Evolutionary conservation across 35 echinoderm and acorn worm genomes (phyloP).

Genomic region (Apostichopus japonicus): DNA sequence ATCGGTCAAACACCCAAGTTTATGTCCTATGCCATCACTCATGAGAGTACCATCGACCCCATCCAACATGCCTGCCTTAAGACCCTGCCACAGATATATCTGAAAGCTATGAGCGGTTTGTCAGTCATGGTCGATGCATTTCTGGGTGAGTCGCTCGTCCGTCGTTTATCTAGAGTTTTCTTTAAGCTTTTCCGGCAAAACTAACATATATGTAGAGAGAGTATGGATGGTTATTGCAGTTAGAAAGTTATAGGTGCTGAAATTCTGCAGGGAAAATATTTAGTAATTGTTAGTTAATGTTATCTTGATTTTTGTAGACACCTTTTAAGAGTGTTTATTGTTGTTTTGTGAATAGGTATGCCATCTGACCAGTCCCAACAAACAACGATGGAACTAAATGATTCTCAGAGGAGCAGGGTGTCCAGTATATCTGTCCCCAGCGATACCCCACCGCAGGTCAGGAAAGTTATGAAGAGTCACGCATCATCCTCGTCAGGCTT

Average conservation of each 20-base stretch:
- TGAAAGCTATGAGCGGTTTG: constrained; percentile 89
- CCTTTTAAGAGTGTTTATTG: too few relatives aligned
- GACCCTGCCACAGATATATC: constrained; percentile 86
- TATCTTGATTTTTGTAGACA: too few relatives aligned
- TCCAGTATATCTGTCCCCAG: constrained; percentile 39
- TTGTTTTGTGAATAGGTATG: not conserved
- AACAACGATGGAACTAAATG: not conserved
- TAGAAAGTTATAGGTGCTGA: too few relatives aligned
- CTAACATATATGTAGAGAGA: too few relatives aligned
- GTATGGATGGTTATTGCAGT: too few relatives aligned
- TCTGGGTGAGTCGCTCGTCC: constrained; percentile 65
- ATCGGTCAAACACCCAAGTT: constrained; percentile 93
- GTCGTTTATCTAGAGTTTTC: not conserved
- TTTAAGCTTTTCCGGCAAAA: too few relatives aligned
- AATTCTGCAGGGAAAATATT: too few relatives aligned
- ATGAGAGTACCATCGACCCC: constrained; percentile 77
- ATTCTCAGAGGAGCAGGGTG: constrained; percentile 19
- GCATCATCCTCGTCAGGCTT: not conserved
- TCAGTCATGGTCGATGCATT: constrained; percentile 94
- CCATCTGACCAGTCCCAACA: constrained; percentile 16
- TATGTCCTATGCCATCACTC: constrained; percentile 61
- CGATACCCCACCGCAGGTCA: constrained; percentile 64
- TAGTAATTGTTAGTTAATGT: too few relatives aligned
- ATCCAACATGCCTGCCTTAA: constrained; percentile 83
- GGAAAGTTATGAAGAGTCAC: constrained; percentile 67